Percentiles rank a stretch among this genome's conserved stretches.
These are phyloP conservation scores for Criorhina ranunculi DNA, from an alignment of 2,888 invertebrate genomes.

Conservation along the genomic window DNA sequence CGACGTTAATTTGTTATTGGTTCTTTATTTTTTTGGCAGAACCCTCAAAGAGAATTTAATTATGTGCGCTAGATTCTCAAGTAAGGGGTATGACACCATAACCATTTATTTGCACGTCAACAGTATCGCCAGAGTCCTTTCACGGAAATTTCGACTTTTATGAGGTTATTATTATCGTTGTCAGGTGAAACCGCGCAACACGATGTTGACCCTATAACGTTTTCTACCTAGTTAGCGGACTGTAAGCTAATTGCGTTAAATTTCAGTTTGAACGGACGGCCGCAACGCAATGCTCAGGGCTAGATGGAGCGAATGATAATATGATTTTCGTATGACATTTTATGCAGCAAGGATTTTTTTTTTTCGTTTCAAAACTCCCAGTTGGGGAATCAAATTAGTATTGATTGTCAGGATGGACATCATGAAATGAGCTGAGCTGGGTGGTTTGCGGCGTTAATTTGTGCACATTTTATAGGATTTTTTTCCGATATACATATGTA, in stretches of 20 bases:
- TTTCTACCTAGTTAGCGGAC: slow-evolving; percentile 62
- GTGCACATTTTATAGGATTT: slow-evolving; percentile 5
- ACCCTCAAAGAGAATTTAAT: slow-evolving; percentile 69
- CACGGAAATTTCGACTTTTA: slow-evolving; percentile 57
- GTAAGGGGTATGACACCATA: slow-evolving; percentile 1
- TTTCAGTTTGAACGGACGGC: slow-evolving; percentile 64
- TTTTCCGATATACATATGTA: slow-evolving; percentile 21
- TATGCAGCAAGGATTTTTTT: slow-evolving; percentile 48
- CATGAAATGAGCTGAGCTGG: slow-evolving; percentile 51
- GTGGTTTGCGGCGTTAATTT: slow-evolving; percentile 62
- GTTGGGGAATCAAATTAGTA: slow-evolving; percentile 69
- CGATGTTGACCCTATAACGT: slow-evolving; percentile 62
- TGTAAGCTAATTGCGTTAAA: slow-evolving; percentile 72
- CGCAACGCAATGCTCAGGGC: slow-evolving; percentile 35
- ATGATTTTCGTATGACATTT: slow-evolving; percentile 70
- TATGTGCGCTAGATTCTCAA: slow-evolving; percentile 56
- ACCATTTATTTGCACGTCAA: slow-evolving; percentile 36
- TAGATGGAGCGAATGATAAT: slow-evolving; percentile 64
- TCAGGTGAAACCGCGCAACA: slow-evolving; percentile 57
- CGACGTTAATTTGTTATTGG: slow-evolving; percentile 60
- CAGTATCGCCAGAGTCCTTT: slow-evolving; percentile 41
- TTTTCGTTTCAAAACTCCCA: slow-evolving; percentile 54
- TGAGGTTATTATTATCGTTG: slow-evolving; percentile 64
- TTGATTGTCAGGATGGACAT: slow-evolving; percentile 66
- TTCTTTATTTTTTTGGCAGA: slow-evolving; percentile 22